phyloP scores from a whole-genome alignment of 1,140 invertebrate species.

The Trissolcus basalis region DNA sequence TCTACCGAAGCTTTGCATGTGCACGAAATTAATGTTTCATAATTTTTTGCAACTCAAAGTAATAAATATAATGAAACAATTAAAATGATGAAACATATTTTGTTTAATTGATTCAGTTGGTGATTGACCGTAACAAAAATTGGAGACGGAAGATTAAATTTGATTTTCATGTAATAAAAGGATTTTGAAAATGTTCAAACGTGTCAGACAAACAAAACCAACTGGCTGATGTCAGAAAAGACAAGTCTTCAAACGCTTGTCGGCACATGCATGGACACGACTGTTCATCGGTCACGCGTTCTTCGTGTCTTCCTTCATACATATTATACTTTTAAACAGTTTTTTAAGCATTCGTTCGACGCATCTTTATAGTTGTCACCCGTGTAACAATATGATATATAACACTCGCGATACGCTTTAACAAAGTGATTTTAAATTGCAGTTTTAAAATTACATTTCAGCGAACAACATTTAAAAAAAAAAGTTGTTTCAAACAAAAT shows the following conservation, averaged over 20 bases:
- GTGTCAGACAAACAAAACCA: conserved; percentile 17
- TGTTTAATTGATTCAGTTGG: no score
- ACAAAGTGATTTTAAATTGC: neutral
- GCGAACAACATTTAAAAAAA: no score
- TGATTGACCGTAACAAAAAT: no score
- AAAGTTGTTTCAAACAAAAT: neutral
- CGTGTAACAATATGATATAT: conserved; percentile 3
- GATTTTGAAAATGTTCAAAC: neutral
- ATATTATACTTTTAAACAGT: conserved; percentile 1
- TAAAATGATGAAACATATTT: no score
- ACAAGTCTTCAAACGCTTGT: conserved; percentile 60
- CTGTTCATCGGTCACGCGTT: conserved; percentile 70
- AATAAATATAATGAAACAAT: no score
- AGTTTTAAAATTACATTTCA: neutral
- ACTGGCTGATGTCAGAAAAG: conserved; percentile 43
- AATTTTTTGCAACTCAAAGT: no score
- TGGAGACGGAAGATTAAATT: no score
- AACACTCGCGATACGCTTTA: neutral
- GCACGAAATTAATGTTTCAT: no score
- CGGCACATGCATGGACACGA: conserved; percentile 67
- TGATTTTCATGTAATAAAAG: no score
- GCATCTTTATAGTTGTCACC: conserved; percentile 18
- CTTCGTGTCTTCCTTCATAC: conserved; percentile 35
- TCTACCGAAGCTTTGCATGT: no score
- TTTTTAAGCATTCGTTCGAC: conserved; percentile 20